phyloP scores from a whole-genome alignment of 2,797 vertebrate genomes.

The Anguilla marmorata region DNA sequence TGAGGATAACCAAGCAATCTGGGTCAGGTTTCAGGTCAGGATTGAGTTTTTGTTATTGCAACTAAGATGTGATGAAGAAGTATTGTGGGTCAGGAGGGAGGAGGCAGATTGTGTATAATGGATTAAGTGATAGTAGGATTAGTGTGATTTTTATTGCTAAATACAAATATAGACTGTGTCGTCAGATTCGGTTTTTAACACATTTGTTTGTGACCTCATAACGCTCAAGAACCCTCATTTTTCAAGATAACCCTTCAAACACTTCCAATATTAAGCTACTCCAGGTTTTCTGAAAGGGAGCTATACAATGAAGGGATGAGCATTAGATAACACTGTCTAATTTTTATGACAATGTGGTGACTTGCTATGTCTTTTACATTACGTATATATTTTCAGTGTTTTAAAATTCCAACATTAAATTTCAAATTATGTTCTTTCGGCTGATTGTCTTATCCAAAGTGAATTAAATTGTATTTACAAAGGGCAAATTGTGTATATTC shows the following conservation, averaged over 20 bases:
- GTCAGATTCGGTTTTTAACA: not conserved
- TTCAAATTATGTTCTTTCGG: not conserved
- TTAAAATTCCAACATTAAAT: not conserved
- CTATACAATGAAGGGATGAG: too few species aligned
- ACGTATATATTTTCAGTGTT: not conserved
- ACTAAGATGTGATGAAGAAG: not conserved
- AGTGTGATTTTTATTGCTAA: not conserved
- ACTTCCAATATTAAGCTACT: not conserved
- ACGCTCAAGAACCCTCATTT: not conserved
- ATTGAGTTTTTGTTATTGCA: slow-evolving; percentile 6
- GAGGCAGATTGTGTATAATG: not conserved
- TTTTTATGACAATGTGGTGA: not conserved
- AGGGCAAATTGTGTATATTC: not conserved
- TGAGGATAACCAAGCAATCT: not conserved
- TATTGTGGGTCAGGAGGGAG: not conserved
- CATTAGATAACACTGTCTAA: not conserved
- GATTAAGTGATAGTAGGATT: slow-evolving; percentile 5
- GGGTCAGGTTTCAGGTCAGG: not conserved
- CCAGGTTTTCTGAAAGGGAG: too few species aligned
- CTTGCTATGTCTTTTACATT: not conserved
- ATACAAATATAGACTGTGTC: not conserved
- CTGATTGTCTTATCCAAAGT: not conserved
- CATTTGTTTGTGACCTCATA: not conserved
- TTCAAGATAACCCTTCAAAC: not conserved
- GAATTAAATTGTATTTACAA: not conserved